Base-by-base conservation (phyloP, 2,797 vertebrate genomes). In the Gymnoscopelus microlampas region DNA sequence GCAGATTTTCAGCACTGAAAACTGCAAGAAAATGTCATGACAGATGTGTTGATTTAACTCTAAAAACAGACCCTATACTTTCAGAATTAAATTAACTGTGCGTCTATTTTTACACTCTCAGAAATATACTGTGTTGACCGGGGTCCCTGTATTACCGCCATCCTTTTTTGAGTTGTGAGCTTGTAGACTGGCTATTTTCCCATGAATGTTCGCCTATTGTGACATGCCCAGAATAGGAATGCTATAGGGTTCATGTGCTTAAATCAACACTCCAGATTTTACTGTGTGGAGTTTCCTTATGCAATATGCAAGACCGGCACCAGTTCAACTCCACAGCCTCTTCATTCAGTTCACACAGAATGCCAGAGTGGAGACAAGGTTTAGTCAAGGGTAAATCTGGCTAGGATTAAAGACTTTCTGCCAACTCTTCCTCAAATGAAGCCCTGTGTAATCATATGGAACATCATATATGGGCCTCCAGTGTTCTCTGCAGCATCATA, bases 351-450 rank as follows among this genome's bases (percentile, higher is more conserved):
- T 80, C 65, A 75, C 81, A 78, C 75, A 77, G 62, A 78, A 68
- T 61, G 70, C 70, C 64, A 32, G 58, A 82, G 68, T 47, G 54
- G 66, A 81, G 77, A 56, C 62, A 23, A 79, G 84, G 63, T 88
- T 90, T 84, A 85, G 75, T 85, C 63, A 58, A 8, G 58, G 66
- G 63, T 85, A 83, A 89, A 86, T 87, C 87, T 88, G 85, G 78
- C 81, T 73, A 60, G 88, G 90, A 92, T 92, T 93, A 92, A 85
- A 89, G 76, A 79, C 74, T 80, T 19, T 86, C 85, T 86, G 86
- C 85, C 85, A 84, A 88, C 78, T 82, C 74, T 85, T 86, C 77
- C 73, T 87, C 84, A 85, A 84, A 87, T 81, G 84, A 85, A 85
- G 77, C 58, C 48, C 73, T 66, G 59, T 77, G 83, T 89, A 89